Base-by-base conservation (phyloP, 1,140 invertebrate genomes). In the Drosophila auraria region DNA sequence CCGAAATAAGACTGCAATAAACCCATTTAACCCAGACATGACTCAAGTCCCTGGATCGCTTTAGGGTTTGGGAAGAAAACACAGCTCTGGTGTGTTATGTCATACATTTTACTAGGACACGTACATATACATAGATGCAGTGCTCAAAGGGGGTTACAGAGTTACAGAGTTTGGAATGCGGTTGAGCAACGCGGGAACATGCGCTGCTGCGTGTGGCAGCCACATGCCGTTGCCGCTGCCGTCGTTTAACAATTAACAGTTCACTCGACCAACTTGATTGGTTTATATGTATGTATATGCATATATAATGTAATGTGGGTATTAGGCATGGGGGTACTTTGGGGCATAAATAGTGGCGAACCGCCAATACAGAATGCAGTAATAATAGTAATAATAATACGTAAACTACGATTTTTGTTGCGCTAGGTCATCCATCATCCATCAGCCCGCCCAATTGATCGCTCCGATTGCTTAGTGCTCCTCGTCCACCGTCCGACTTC, bases 351-450 rank as follows among this genome's bases (percentile, higher is more conserved):
- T 68, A 66, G 44, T 59, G 66, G 47, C 57, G 20, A 62, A 58
- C 9, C 42, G 62, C 75, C 50, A 78, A 61, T 69, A 75, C 54
- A 54, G 33, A 40, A 77, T 77, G 57, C 57, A 72, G 59, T 53
- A 75, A 80, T 72, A 68, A 65, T 80, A 62, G 53, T 76, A 77
- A 71, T 56, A 61, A 78, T 83, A 87, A 80, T 87, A 87, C 71
- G 71, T 73, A 73, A 59, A 87, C 75, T 78, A 78, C 57, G 58
- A 57, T 49, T 70, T 42, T 45, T 68, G 73, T 77, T 60, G 63
- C 64, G 50, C 68, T 44, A 71, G 54, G 33, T 56, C 54, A 68
- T 68, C 47, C 57, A 60, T 25, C 40, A 33, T 7, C 15, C 5
- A 20, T 20, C 30, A 5, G 9, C 7, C 17, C 12, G 14, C 14